Conservation (phyloP, 23 tunicate species). For the Trididemnum miniatum region DNA sequence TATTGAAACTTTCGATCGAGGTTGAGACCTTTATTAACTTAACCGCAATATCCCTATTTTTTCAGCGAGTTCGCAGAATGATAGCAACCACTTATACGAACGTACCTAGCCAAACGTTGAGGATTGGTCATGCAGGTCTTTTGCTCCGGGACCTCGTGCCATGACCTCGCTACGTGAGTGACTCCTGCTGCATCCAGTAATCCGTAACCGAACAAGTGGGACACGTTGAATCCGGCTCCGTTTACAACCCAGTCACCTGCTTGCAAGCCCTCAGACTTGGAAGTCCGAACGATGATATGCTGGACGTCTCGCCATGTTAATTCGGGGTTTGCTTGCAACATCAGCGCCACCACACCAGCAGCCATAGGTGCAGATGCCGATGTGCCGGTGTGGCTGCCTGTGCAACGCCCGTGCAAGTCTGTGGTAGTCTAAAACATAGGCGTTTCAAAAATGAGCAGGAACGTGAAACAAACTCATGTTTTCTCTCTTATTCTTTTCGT, state of each 20-base stretch:
- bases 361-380: constrained; percentile 99
- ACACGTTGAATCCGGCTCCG: constrained; percentile 93
- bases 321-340: constrained; percentile 84
- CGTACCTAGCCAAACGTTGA: constrained; percentile 24
- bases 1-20: too few relatives aligned
- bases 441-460: too few relatives aligned
- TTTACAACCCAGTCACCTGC: constrained; percentile 82
- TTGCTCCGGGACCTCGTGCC: constrained; percentile 90
- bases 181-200: constrained; percentile 81
- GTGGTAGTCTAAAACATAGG: constrained; percentile 97
- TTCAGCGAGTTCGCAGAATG: too few relatives aligned
- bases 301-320: constrained; percentile 98
- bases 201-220: constrained; percentile 96
- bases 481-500: too few relatives aligned
- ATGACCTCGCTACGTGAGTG: constrained; percentile 60
- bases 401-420: constrained; percentile 78
- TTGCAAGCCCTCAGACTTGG: constrained; percentile 46
- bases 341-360: constrained; percentile 84
- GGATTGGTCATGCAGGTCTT: constrained; percentile 43
- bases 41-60: too few relatives aligned
- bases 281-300: constrained; percentile 88
- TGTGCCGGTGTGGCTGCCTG: constrained; percentile 89
- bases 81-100: too few relatives aligned
- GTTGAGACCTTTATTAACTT: too few relatives aligned
- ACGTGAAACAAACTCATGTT: too few relatives aligned